Conservation (phyloP, 2,888 invertebrate species). For the Cryptus armator region DNA sequence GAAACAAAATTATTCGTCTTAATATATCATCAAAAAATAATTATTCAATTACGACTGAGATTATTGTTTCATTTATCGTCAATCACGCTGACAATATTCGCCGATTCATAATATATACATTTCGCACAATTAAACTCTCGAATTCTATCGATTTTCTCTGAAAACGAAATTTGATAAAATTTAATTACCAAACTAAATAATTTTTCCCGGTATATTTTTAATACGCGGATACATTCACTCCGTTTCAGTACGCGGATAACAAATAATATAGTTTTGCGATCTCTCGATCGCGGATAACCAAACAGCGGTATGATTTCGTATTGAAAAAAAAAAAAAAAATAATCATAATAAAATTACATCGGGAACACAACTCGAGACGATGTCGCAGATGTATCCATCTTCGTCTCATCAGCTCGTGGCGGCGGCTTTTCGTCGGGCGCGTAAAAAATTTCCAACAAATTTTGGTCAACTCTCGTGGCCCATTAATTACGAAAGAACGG, state of each 20-base stretch:
- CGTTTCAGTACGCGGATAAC: neutral
- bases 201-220: neutral
- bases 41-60: too few relatives aligned
- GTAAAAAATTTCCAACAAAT: slow-evolving; percentile 80
- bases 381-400: slow-evolving; percentile 70
- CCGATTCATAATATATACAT: too few relatives aligned
- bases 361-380: slow-evolving; percentile 3
- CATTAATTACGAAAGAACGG: slow-evolving; percentile 22
- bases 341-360: neutral
- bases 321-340: slow-evolving; percentile 20
- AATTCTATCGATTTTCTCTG: too few relatives aligned
- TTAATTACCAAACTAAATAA: too few relatives aligned
- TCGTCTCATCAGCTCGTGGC: slow-evolving; percentile 79
- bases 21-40: too few relatives aligned
- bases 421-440: slow-evolving; percentile 81
- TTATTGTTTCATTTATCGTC: too few relatives aligned
- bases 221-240: neutral
- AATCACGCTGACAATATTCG: too few relatives aligned
- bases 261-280: neutral
- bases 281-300: slow-evolving; percentile 9
- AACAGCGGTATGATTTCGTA: slow-evolving; percentile 21
- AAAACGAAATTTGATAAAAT: too few relatives aligned
- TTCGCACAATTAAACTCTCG: too few relatives aligned
- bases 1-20: too few relatives aligned
- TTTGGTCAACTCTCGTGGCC: slow-evolving; percentile 59